Percentiles rank a stretch among this genome's conserved stretches.
phyloP scores from a whole-genome alignment of 1,140 invertebrate genomes.

The Pseudomyrmex pallidus region DNA sequence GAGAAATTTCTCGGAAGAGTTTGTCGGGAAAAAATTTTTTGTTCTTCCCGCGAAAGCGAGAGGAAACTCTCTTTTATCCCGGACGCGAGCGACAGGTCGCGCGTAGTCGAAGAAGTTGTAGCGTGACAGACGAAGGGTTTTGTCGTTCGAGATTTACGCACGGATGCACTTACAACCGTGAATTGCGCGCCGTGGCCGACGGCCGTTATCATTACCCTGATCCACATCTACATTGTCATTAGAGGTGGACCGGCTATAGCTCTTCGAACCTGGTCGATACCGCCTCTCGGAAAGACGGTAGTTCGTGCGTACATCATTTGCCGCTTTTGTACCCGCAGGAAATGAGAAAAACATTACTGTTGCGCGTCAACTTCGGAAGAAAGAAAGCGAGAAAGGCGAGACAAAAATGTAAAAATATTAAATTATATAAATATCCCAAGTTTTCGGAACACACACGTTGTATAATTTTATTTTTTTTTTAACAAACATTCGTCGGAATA shows the following conservation, averaged over 20 bases:
- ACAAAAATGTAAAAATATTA: not conserved
- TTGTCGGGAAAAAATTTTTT: not conserved
- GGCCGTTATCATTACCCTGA: slow-evolving; percentile 79
- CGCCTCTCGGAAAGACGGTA: slow-evolving; percentile 38
- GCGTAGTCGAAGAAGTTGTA: slow-evolving; percentile 11
- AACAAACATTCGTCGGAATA: too few species aligned
- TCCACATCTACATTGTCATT: slow-evolving; percentile 83
- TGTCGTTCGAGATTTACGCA: slow-evolving; percentile 79
- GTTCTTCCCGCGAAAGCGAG: not conserved
- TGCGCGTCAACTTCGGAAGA: not conserved
- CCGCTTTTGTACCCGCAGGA: slow-evolving; percentile 24
- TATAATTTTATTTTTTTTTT: too few species aligned
- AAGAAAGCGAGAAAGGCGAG: too few species aligned
- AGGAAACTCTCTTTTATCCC: not conserved
- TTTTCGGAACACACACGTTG: not conserved
- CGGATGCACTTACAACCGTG: slow-evolving; percentile 80
- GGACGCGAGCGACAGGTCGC: slow-evolving; percentile 4
- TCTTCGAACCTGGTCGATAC: slow-evolving; percentile 54
- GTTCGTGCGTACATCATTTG: slow-evolving; percentile 43
- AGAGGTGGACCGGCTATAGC: slow-evolving; percentile 65
- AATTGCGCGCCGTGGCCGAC: slow-evolving; percentile 73
- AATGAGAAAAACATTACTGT: not conserved
- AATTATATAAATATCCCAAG: not conserved
- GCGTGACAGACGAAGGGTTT: slow-evolving; percentile 49
- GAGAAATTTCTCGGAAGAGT: not conserved